Conservation (phyloP, 1,140 invertebrate genomes). For the Drosophila seguyi region DNA sequence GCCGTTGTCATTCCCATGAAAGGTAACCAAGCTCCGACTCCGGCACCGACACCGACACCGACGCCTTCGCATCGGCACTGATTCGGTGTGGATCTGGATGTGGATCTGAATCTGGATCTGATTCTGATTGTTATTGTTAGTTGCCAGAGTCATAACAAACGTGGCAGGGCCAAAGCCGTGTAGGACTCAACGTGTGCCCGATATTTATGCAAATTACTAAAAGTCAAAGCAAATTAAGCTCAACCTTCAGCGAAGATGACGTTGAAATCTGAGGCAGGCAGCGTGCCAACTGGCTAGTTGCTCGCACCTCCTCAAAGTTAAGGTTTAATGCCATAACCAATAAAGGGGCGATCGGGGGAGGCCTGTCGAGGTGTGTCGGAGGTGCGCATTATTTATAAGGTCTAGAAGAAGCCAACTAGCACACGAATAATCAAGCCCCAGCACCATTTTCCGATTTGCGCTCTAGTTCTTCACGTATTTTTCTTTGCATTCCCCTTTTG, state of each 20-base stretch:
- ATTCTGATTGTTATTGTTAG: slow-evolving; percentile 75
- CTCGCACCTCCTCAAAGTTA: slow-evolving; percentile 23
- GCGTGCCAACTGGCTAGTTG: slow-evolving; percentile 17
- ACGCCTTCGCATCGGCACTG: slow-evolving; percentile 25
- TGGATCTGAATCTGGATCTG: slow-evolving; percentile 44
- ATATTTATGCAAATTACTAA: slow-evolving; percentile 84
- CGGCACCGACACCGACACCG: slow-evolving; percentile 1
- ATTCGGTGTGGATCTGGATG: slow-evolving; percentile 40
- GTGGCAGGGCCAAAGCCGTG: slow-evolving; percentile 28
- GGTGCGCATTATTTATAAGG: slow-evolving; percentile 56
- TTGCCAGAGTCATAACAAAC: slow-evolving; percentile 77
- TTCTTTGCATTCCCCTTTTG: slow-evolving; percentile 20
- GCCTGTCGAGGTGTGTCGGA: slow-evolving; percentile 47
- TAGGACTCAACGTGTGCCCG: slow-evolving; percentile 45
- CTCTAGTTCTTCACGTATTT: slow-evolving; percentile 47
- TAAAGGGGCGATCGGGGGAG: neutral
- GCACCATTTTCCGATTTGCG: slow-evolving; percentile 45
- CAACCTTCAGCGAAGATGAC: slow-evolving; percentile 75
- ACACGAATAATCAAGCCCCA: slow-evolving; percentile 50
- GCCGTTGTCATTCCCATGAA: slow-evolving; percentile 64
- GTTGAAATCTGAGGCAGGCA: slow-evolving; percentile 57
- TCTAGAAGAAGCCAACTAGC: slow-evolving; percentile 34
- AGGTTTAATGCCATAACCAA: slow-evolving; percentile 21
- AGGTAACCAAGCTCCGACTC: slow-evolving; percentile 53
- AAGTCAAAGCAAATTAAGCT: slow-evolving; percentile 84